phyloP scores from a whole-genome alignment of 2,888 invertebrate genomes.

The Ophion slaviceki region DNA sequence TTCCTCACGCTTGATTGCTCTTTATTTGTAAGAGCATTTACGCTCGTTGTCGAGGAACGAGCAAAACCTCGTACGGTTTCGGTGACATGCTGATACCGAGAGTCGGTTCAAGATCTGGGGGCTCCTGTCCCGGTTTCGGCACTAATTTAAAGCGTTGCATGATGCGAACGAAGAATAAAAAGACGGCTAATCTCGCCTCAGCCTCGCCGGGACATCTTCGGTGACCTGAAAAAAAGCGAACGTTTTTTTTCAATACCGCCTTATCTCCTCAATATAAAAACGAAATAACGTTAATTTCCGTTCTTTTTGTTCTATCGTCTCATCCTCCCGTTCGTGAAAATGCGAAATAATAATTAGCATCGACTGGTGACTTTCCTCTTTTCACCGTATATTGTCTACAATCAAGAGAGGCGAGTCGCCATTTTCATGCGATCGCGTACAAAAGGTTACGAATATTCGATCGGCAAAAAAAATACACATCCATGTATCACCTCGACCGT shows the following conservation, averaged over 20 bases:
- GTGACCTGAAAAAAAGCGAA: constrained; percentile 83
- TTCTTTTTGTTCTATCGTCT: too few relatives aligned
- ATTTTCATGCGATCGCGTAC: neutral
- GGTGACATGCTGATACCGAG: constrained; percentile 86
- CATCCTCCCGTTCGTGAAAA: too few relatives aligned
- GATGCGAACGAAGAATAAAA: constrained; percentile 86
- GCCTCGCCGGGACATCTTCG: constrained; percentile 88
- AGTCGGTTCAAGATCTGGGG: constrained; percentile 83
- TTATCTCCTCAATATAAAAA: too few relatives aligned
- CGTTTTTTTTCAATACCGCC: neutral
- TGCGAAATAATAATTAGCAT: too few relatives aligned
- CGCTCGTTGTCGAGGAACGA: constrained; percentile 74
- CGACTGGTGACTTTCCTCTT: too few relatives aligned
- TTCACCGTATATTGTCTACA: too few relatives aligned
- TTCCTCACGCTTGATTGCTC: neutral
- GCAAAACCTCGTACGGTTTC: constrained; percentile 84
- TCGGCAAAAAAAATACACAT: too few relatives aligned
- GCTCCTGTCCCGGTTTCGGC: constrained; percentile 80
- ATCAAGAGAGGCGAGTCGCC: too few relatives aligned
- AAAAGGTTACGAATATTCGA: too few relatives aligned
- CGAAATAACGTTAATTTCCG: too few relatives aligned
- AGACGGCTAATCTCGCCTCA: constrained; percentile 87
- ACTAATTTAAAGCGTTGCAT: constrained; percentile 85
- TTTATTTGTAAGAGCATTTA: constrained; percentile 8
- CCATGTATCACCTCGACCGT: constrained; percentile 82